Conservation (phyloP, 1,140 invertebrate genomes). For the Aphaenogaster floridana region DNA sequence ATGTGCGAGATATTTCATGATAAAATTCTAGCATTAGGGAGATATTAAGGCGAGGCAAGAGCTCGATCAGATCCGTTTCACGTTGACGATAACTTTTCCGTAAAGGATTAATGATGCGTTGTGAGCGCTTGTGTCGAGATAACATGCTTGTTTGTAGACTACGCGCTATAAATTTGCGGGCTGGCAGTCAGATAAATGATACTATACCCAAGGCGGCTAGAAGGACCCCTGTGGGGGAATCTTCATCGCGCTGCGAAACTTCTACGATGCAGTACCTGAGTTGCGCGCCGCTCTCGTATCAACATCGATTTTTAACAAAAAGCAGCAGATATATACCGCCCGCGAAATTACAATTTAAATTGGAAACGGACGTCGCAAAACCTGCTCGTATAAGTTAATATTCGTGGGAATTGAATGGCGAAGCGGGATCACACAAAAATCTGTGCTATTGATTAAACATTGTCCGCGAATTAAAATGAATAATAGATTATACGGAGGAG, state of each 20-base stretch:
- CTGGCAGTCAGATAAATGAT: constrained; percentile 67
- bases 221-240: constrained; percentile 71
- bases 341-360: constrained; percentile 63
- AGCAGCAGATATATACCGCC: constrained; percentile 43
- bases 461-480: constrained; percentile 39
- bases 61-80: constrained; percentile 50
- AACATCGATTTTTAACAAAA: constrained; percentile 68
- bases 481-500: constrained; percentile 11
- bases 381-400: constrained; percentile 60
- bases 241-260: constrained; percentile 67
- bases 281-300: constrained; percentile 45
- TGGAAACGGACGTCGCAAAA: constrained; percentile 60
- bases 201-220: constrained; percentile 69
- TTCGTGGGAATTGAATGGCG: constrained; percentile 51
- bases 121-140: constrained; percentile 63
- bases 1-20: constrained; percentile 15
- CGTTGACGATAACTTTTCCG: constrained; percentile 64
- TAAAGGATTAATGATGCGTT: constrained; percentile 65
- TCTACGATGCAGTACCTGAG: constrained; percentile 48
- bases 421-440: constrained; percentile 29
- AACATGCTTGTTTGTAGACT: constrained; percentile 62
- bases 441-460: constrained; percentile 52
- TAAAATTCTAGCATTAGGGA: constrained; percentile 12
- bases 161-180: constrained; percentile 63
- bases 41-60: constrained; percentile 20